Evolutionary conservation across 2,888 invertebrate species (phyloP), one percentile per base, ranked within the genome.

Genomic region (Tineola bisselliella): DNA sequence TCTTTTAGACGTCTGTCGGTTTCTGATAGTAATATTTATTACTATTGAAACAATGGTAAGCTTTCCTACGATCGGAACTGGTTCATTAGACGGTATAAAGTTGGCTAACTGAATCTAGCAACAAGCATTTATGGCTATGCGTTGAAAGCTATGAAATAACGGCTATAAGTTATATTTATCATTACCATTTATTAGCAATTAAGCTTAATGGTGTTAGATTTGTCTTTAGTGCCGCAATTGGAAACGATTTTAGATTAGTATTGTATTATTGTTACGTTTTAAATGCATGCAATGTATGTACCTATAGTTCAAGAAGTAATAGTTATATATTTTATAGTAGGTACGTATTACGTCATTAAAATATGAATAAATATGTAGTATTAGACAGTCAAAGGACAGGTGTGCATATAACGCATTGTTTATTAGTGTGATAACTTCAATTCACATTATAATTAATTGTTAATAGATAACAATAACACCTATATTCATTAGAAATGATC

Each of bases 11-110:
- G 44, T 52, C 62, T 62, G 61, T 59, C 63, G 62, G 62, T 44
- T 30, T 54, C 63, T 65, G 67, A 69, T 69, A 68, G 64, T 62
- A 64, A 62, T 68, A 68, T 68, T 69, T 71, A 70, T 68, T 67
- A 64, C 64, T 44, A 44, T 15, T 38, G 44, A 62, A 59, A 63
- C 62, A 63, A 63, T 62, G 56, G 33, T 58, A 58, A 6, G 58
- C 58, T 58, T 58, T 58, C 17, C 56, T 56, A 56, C 56, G 10
- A 48, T 58, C 13, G 15, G 19, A 58, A 58, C 58, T 58, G 58
- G 58, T 58, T 58, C 58, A 33, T 58, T 58, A 58, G 58, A 33
- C 30, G 17, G 48, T 6, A 48, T 17, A 5, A 48, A 48, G 48
- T 48, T 48, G 48, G 48, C 48, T 48, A 48, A 48, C 48, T 48